phyloP scores from a whole-genome alignment of 1,140 invertebrate genomes.

The Drosophila lacertosa region DNA sequence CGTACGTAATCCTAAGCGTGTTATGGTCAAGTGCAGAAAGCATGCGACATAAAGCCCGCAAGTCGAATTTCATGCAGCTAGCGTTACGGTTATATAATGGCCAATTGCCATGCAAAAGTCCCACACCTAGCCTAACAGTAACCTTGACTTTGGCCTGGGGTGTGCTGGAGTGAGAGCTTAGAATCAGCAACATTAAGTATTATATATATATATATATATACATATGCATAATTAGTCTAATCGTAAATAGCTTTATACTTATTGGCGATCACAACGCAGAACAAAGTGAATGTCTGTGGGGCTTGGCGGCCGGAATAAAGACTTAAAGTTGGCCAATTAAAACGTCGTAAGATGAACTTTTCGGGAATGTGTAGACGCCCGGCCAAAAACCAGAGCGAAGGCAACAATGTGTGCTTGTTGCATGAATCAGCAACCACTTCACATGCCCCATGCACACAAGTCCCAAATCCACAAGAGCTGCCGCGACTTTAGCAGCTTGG shows the following conservation, averaged over 20 bases:
- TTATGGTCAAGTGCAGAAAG: slow-evolving; percentile 51
- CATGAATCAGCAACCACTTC: slow-evolving; percentile 26
- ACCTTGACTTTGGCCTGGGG: slow-evolving; percentile 33
- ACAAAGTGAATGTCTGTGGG: slow-evolving; percentile 59
- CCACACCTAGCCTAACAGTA: slow-evolving; percentile 36
- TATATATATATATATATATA: slow-evolving; percentile 32
- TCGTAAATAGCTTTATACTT: slow-evolving; percentile 13
- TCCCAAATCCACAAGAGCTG: slow-evolving; percentile 38
- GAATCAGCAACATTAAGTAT: slow-evolving; percentile 46
- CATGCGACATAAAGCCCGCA: slow-evolving; percentile 18
- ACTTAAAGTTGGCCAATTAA: slow-evolving; percentile 24
- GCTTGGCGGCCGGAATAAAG: slow-evolving; percentile 24
- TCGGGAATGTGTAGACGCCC: slow-evolving; percentile 13
- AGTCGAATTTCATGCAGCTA: slow-evolving; percentile 45
- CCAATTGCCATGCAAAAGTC: background rate
- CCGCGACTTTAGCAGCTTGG: slow-evolving; percentile 54
- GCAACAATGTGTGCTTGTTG: background rate
- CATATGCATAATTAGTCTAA: slow-evolving; percentile 39
- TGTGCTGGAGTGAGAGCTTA: slow-evolving; percentile 21
- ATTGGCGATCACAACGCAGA: slow-evolving; percentile 1
- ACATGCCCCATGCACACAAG: slow-evolving; percentile 50
- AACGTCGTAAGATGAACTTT: slow-evolving; percentile 36
- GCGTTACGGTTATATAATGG: slow-evolving; percentile 46
- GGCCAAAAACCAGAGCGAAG: background rate
- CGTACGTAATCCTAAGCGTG: slow-evolving; percentile 3